Evolutionary conservation across 2,888 invertebrate species (phyloP).

Genomic region (Plebejus anna): DNA sequence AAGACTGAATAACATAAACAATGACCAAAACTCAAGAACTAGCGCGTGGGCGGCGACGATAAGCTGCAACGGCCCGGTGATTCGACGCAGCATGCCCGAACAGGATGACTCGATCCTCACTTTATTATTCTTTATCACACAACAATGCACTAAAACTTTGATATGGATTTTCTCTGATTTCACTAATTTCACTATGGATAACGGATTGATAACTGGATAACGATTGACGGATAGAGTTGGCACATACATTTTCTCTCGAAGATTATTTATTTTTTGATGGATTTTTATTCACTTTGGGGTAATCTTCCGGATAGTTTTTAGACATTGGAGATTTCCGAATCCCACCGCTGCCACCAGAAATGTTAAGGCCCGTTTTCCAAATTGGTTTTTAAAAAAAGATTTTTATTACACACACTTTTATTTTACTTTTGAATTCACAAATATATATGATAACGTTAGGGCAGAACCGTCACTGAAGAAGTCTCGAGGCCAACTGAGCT

Average conservation of each 20-base stretch:
- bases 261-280: neutral
- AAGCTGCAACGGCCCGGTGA: neutral
- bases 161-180: neutral
- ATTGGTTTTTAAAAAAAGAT: neutral
- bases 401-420: neutral
- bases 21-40: slow-evolving; percentile 4
- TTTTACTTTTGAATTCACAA: too few species aligned
- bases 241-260: neutral
- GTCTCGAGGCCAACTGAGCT: too few species aligned
- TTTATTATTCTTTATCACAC: neutral
- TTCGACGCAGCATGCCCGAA: neutral
- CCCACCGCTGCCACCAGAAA: neutral
- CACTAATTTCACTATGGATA: too few species aligned
- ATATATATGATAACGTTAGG: too few species aligned
- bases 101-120: neutral
- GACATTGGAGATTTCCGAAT: neutral
- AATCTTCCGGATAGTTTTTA: neutral
- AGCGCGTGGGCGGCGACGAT: slow-evolving; percentile 7
- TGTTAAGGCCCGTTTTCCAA: neutral
- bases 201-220: neutral
- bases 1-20: neutral
- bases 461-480: too few species aligned
- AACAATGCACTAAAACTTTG: neutral
- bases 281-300: neutral
- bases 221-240: neutral